phyloP scores from a whole-genome alignment of 2,888 invertebrate genomes.

The Xestia ashworthii region DNA sequence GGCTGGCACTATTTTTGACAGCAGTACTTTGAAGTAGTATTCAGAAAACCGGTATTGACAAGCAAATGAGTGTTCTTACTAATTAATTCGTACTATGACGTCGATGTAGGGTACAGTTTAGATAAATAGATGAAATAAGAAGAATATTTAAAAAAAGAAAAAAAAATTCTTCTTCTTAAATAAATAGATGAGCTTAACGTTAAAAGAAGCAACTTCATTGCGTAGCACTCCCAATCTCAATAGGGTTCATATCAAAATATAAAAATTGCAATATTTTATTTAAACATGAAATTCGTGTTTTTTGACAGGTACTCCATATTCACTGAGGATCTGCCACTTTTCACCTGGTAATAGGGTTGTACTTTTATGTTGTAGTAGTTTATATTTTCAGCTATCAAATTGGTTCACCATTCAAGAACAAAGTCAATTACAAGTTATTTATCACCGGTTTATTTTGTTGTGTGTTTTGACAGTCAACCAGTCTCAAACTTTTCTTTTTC shows the following conservation, averaged over 20 bases:
- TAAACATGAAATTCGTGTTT: neutral
- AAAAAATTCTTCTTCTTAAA: neutral
- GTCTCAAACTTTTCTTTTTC: neutral
- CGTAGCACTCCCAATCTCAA: neutral
- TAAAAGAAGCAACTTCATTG: neutral
- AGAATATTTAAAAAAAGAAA: no score
- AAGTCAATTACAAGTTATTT: neutral
- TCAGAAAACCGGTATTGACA: neutral
- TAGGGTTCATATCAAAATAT: neutral
- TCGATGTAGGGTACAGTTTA: slow-evolving; percentile 6
- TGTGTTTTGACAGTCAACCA: neutral
- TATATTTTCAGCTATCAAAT: neutral
- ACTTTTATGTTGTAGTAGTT: no score
- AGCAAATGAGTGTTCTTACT: slow-evolving; percentile 10
- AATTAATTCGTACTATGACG: slow-evolving; percentile 20
- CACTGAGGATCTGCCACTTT: no score
- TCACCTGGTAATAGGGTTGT: no score
- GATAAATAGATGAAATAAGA: neutral
- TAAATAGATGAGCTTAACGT: neutral
- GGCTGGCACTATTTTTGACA: neutral
- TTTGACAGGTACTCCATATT: neutral
- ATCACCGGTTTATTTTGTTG: neutral
- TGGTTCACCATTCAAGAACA: neutral
- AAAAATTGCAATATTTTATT: neutral
- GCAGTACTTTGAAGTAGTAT: neutral